Evolutionary conservation across 2,797 vertebrate genomes (phyloP), one percentile per base, ranked within the genome.

Genomic region (Miichthys miiuy): DNA sequence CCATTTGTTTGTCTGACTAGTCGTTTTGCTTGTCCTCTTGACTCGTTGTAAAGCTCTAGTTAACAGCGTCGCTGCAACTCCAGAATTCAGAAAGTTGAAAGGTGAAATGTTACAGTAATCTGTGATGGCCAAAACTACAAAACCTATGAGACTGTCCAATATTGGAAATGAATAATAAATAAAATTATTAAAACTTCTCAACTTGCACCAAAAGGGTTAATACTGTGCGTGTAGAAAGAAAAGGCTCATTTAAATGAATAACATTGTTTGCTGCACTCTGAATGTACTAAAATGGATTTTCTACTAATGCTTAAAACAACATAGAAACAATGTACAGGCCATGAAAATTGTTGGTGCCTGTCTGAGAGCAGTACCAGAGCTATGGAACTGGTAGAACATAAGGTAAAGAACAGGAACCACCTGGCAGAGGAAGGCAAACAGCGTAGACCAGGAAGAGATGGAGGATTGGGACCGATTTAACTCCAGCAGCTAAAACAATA

Each of bases 401-500:
- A 79, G 50, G 54, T 66, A 18, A 42, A 68, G 80, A 72, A 80
- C 89, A 91, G 90, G 90, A 91, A 92, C 88, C 91, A 93, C 88
- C 91, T 93, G 87, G 87, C 54, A 64, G 42, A 65, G 85, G 70
- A 80, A 69, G 81, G 74, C 73, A 83, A 85, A 88, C 82, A 83
- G 79, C 27, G 13, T 5, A 16, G 65, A 83, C 80, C 87, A 89
- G 89, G 90, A 92, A 89, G 84, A 89, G 72, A 78, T 72, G 75
- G 34, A 73, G 82, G 77, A 72, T 30, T 61, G 77, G 77, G 86
- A 81, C 84, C 42, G 21, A 84, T 86, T 87, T 80, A 73, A 88
- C 82, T 63, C 79, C 70, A 46, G 84, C 90, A 89, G 87, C 91
- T 91, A 91, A 86, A 93, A 89, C 69, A 93, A 91, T 86, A 93